Percentiles rank a stretch among this genome's conserved stretches.
Conservation (phyloP, 2,113 vertebrate genomes). For the Alethe diademata region DNA sequence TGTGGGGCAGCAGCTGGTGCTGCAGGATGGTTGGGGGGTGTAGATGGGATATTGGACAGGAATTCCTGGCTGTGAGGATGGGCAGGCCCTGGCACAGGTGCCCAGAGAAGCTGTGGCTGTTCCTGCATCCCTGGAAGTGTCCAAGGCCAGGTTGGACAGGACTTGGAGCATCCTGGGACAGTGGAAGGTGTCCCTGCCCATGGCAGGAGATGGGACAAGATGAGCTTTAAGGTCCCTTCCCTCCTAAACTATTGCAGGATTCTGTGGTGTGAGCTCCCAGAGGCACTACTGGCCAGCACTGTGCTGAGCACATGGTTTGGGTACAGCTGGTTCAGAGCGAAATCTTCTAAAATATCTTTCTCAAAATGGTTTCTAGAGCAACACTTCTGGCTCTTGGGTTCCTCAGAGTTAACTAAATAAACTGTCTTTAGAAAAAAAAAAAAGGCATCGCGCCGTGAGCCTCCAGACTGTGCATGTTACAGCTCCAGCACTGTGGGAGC, state of each 20-base stretch:
- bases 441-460: not conserved
- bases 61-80: not conserved
- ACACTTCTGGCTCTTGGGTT: not conserved
- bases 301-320: not conserved
- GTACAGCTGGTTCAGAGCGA: not conserved
- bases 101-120: not conserved
- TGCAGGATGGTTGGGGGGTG: not conserved
- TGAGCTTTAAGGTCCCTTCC: not conserved
- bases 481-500: not conserved
- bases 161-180: rapidly evolving
- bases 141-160: rapidly evolving
- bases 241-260: not conserved
- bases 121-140: not conserved
- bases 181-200: not conserved
- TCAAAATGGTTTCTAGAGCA: slow-evolving; percentile 24
- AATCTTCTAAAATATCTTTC: not conserved
- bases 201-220: too few species aligned
- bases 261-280: not conserved
- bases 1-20: not conserved
- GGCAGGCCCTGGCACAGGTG: rapidly evolving
- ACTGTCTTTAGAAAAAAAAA: not conserved
- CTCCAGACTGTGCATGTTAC: not conserved
- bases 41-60: not conserved
- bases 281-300: not conserved
- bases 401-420: not conserved